Evolutionary conservation across 2,888 invertebrate genomes (phyloP), one percentile per base, ranked within the genome.

Genomic region (Trilocha varians): DNA sequence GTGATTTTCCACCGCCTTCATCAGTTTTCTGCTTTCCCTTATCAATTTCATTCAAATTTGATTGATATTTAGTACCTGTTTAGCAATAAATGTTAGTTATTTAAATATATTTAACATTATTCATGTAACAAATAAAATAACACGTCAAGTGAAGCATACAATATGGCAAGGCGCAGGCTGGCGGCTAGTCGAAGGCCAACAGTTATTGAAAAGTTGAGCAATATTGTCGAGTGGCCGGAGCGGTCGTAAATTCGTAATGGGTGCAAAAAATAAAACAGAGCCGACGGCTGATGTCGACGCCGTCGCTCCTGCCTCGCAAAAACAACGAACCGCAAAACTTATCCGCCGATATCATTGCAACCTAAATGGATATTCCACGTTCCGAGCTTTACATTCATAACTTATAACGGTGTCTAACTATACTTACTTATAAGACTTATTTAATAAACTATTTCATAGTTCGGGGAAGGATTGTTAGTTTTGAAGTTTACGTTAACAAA

Each of bases 1-100:
- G 82, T 50, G 77, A 74, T 62, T 87, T 87, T 58, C 87, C 80
- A 43, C 87, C 79, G 38, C 87, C 87, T 60, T 90, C 90, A 61
- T 87, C 86, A 44, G 91, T 89, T 78, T 93, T 93, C 73, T 92
- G 92, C 75, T 93, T 92, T 40, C 91, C 91, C 78, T 92, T 93
- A 73, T 91, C 93, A 68, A 93, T 92, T 78, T 93, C 92, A 73
- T 93, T 93, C 67, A 93, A 78, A 67, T 90, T 90, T 52, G 91
- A 91, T 78, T 91, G 91, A 73, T 91, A 92, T 73, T 92, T 92
- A 50, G 91, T 90, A 73, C 91, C 92, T 91, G 87, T 49, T 36
- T 16, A 16, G 15, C 13, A 34, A 13, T 15, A n/a, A 11, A 16
- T 14, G 33, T 39, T 13, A 39, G n/a, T 16, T 33, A 32, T n/a